Percentiles rank a stretch among this genome's conserved stretches.
Conservation (phyloP, 2,113 vertebrate species). For the Sebastes fasciatus region DNA sequence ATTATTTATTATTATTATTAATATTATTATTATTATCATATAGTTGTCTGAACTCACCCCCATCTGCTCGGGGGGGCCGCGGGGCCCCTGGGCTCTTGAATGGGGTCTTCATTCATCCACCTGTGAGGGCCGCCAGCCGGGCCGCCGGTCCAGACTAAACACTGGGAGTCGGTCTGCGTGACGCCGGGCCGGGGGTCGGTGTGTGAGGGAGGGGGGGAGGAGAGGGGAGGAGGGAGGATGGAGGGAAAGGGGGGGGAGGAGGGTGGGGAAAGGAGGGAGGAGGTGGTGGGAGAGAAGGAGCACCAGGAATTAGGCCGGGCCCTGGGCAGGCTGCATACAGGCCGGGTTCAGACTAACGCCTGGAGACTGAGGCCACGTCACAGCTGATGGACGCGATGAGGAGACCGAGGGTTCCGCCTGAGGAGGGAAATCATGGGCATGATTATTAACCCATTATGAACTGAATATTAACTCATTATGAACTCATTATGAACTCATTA, state of each 20-base stretch:
- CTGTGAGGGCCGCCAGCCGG: conserved; percentile 86
- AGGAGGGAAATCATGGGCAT: neutral
- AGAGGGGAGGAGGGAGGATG: neutral
- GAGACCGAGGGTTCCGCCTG: conserved; percentile 20
- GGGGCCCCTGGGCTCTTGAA: conserved; percentile 94
- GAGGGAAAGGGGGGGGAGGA: conserved; percentile 2
- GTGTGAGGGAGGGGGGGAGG: neutral
- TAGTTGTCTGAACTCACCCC: conserved; percentile 82
- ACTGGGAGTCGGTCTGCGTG: conserved; percentile 62
- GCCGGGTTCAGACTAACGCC: conserved; percentile 39
- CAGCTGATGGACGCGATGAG: conserved; percentile 20
- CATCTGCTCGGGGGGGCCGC: conserved; percentile 91
- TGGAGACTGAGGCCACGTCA: conserved; percentile 27
- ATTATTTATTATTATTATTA: neutral
- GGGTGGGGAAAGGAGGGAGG: conserved; percentile 66
- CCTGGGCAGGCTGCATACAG: conserved; percentile 50
- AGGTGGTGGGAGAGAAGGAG: conserved; percentile 38
- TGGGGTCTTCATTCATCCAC: conserved; percentile 99
- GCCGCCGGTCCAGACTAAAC: conserved; percentile 86
- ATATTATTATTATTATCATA: no score
- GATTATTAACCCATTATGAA: neutral
- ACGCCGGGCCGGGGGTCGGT: neutral
- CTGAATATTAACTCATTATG: no score
- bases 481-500: no score
- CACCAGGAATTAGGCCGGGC: conserved; percentile 59